Base-by-base conservation (phyloP, 2,888 invertebrate genomes). In the Tricholauxania praeusta region DNA sequence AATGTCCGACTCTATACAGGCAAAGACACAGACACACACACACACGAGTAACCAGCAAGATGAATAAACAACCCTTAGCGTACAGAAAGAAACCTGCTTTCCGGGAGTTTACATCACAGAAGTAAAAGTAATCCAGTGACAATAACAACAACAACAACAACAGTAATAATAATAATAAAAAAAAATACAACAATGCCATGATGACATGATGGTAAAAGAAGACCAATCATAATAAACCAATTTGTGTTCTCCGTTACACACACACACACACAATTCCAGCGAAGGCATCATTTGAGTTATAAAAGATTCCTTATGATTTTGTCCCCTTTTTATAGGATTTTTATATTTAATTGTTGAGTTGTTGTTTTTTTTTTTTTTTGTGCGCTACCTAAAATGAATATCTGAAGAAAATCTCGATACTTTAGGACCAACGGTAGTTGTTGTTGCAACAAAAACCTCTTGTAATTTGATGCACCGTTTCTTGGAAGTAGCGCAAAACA, bases 41-140 rank as follows among this genome's bases (percentile, higher is more conserved):
- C 53, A 60, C 14, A 51, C 49, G 53, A 62, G 72, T 22, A 76
- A 19, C 55, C 60, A 71, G 8, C 66, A 62, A 47, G 57, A 72
- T 19, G 51, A 51, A 65, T n/a, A 53, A 10, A 28, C 3, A 14
- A 39, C 39, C 39, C 39, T 39, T 39, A 10, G 5, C 3, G 10
- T 1, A 10, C 7, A n/a, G 39, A 10, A 39, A 5, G 32, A 32
- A 39, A 39, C 39, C 39, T 39, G 39, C 39, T 39, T 39, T 39
- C 10, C 39, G 39, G 39, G 39, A 39, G 39, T 39, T 39, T 39
- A 10, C 39, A 39, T 39, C 39, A 39, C 39, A 39, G 39, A 1
- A 39, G 39, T 39, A 39, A 10, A 39, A 39, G 53, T 53, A 17
- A 19, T 53, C n/a, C 53, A 53, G n/a, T 53, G 53, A 53, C n/a